Evolutionary conservation across 2,797 vertebrate species (phyloP).

Genomic region (Tadarida brasiliensis): DNA sequence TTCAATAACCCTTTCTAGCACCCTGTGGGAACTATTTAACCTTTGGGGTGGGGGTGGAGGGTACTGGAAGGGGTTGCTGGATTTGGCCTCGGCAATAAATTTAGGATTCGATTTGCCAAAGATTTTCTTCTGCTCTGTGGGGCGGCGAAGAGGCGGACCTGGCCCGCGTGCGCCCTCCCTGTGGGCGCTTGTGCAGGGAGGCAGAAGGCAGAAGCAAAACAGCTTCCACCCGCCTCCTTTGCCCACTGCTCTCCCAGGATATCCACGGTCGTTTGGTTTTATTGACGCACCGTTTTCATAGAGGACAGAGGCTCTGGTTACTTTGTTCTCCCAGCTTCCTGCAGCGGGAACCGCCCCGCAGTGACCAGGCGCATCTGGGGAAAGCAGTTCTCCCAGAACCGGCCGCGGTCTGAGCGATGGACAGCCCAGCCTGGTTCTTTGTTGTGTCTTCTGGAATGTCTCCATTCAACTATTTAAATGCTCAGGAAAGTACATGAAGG

Average conservation of each 20-base stretch:
- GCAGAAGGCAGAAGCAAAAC: not conserved
- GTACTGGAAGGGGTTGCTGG: not conserved
- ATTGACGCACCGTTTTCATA: not conserved
- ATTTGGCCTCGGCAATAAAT: constrained; percentile 53
- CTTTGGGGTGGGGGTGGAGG: constrained; percentile 54
- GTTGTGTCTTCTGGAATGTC: not conserved
- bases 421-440: too few species aligned
- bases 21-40: constrained; percentile 85
- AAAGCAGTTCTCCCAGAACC: not conserved
- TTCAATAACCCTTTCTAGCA: constrained; percentile 87
- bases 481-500: not conserved
- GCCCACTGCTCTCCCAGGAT: not conserved
- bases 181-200: not conserved
- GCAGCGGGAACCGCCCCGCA: not conserved
- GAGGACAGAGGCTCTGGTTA: not conserved
- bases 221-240: not conserved
- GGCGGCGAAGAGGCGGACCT: not conserved
- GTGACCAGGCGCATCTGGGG: not conserved
- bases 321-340: not conserved
- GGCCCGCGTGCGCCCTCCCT: fast-evolving
- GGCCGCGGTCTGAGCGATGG: not conserved
- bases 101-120: not conserved
- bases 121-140: not conserved
- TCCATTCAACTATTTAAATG: not conserved
- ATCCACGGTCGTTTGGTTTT: not conserved